Percentiles rank a stretch among this genome's conserved stretches.
phyloP scores from a whole-genome alignment of 1,140 invertebrate species.

The Danaus melanippus region DNA sequence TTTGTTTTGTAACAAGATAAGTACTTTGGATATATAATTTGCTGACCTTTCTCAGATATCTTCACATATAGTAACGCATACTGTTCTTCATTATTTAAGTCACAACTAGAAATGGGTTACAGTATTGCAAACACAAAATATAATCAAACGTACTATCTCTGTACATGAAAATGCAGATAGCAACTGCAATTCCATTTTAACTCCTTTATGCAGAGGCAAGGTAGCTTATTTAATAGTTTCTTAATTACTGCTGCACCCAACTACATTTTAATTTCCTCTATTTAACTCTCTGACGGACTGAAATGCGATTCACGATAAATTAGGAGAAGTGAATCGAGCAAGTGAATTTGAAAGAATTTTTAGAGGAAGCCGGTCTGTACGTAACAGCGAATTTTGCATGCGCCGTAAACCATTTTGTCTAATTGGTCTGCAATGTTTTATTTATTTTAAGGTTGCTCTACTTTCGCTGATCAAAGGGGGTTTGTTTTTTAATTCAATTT shows the following conservation, averaged over 20 bases:
- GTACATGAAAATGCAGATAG: conserved; percentile 4
- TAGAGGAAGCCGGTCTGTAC: conserved; percentile 4
- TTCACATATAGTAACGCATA: background rate
- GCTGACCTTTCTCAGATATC: background rate
- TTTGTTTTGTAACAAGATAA: too few species aligned
- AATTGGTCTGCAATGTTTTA: conserved; percentile 14
- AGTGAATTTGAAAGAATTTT: conserved; percentile 16
- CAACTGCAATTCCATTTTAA: conserved; percentile 12
- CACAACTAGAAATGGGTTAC: too few species aligned
- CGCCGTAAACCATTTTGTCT: conserved; percentile 9
- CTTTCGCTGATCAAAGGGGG: conserved; percentile 9
- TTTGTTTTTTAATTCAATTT: conserved; percentile 9
- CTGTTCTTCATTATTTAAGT: too few species aligned
- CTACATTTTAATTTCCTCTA: conserved; percentile 43
- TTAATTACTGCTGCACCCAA: conserved; percentile 42
- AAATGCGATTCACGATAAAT: conserved; percentile 28
- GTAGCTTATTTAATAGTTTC: conserved; percentile 46
- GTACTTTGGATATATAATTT: background rate
- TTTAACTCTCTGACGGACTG: conserved; percentile 32
- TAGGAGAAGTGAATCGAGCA: conserved; percentile 15
- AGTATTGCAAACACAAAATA: background rate
- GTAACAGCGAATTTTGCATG: conserved; percentile 6
- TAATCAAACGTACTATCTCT: conserved; percentile 10
- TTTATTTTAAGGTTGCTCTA: conserved; percentile 12
- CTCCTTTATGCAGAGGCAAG: conserved; percentile 8